These are phyloP conservation scores for Aphodius sticticus DNA, from an alignment of 2,888 invertebrate species.

Conservation along the genomic window DNA sequence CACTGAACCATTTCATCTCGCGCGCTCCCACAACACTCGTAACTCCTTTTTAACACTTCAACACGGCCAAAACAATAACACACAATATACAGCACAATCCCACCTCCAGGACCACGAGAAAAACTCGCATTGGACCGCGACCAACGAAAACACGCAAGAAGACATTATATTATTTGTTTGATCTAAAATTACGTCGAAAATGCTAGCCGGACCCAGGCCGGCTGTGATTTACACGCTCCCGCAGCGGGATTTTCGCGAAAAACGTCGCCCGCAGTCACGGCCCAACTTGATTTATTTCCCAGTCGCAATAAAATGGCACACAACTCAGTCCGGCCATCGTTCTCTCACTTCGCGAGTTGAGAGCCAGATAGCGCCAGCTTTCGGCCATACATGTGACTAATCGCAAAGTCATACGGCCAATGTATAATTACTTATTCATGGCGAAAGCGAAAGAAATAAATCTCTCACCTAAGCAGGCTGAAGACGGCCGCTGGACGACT, in stretches of 20 bases:
- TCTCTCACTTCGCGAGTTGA: background rate
- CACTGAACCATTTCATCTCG: background rate
- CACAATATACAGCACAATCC: background rate
- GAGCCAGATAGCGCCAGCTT: constrained; percentile 8
- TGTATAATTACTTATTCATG: constrained; percentile 23
- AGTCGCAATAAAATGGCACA: constrained; percentile 4
- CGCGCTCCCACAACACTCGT: background rate
- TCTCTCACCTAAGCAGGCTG: background rate
- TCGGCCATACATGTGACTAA: constrained; percentile 17
- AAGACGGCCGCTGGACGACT: too few relatives aligned
- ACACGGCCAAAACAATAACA: constrained; percentile 22
- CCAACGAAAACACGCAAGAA: constrained; percentile 6
- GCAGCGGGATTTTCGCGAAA: constrained; percentile 4
- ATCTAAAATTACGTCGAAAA: constrained; percentile 26
- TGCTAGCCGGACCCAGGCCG: background rate
- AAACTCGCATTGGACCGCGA: background rate
- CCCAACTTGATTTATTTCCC: background rate
- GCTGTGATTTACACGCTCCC: background rate
- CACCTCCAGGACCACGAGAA: background rate
- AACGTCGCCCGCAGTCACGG: constrained; percentile 4
- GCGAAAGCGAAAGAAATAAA: constrained; percentile 5
- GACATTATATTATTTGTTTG: constrained; percentile 26
- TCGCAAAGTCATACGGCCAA: constrained; percentile 20
- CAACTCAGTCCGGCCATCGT: background rate
- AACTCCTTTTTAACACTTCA: constrained; percentile 13